Evolutionary conservation across 2,888 invertebrate species (phyloP).

Genomic region (Lithophane leautieri): DNA sequence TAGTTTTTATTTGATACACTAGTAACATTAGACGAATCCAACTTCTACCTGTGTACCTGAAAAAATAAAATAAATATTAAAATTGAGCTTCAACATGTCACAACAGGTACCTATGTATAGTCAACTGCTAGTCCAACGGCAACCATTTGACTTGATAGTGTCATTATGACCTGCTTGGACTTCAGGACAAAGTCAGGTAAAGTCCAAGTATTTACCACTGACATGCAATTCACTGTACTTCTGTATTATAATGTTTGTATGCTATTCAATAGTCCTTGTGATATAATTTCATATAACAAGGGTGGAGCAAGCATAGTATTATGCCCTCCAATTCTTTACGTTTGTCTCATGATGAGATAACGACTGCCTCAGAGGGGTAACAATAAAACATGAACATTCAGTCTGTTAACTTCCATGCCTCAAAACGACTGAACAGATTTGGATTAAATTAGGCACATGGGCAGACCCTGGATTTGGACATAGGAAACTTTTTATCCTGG

Average conservation of each 20-base stretch:
- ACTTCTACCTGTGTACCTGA: slow-evolving; percentile 82
- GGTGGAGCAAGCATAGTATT: slow-evolving; percentile 83
- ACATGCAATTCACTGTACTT: not conserved
- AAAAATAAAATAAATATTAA: slow-evolving; percentile 69
- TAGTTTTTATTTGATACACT: slow-evolving; percentile 84
- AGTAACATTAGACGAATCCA: slow-evolving; percentile 73
- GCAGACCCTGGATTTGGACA: not conserved
- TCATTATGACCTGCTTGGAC: not conserved
- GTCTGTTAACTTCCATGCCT: no score
- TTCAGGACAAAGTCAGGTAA: not conserved
- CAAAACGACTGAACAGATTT: not conserved
- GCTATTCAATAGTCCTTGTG: slow-evolving; percentile 80
- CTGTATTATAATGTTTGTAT: slow-evolving; percentile 67
- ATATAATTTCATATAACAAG: slow-evolving; percentile 73
- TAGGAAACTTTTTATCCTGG: no score
- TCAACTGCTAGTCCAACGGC: not conserved
- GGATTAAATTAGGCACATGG: not conserved
- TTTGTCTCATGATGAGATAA: slow-evolving; percentile 80
- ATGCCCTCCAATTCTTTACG: slow-evolving; percentile 87
- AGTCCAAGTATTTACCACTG: not conserved
- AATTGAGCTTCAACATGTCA: not conserved
- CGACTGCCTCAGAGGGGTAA: slow-evolving; percentile 86
- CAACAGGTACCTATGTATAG: not conserved
- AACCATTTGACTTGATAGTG: not conserved
- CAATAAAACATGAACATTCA: not conserved